Evolutionary conservation across 2,113 vertebrate genomes (phyloP), one percentile per base, ranked within the genome.

Genomic region (Pygoscelis antarcticus): DNA sequence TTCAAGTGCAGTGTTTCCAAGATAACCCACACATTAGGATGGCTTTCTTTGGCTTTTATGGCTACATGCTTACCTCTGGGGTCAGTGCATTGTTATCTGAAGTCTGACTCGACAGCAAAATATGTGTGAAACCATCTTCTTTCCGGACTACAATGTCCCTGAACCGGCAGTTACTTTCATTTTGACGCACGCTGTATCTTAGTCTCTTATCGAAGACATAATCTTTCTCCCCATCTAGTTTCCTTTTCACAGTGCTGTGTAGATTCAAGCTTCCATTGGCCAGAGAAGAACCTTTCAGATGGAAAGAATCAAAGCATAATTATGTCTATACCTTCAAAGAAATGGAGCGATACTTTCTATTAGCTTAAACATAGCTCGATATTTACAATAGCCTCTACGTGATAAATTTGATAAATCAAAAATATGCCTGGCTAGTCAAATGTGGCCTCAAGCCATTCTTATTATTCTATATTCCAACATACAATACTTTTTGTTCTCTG

Each of bases 121-220:
- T 99, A 47, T 99, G 99, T 6, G 99, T 99, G 98, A 99, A 99
- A 46, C 99, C 99, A 51, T 99, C 99, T 97, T 99, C 99, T 96
- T 99, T 99, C 95, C 99, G 98, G 84, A 99, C 99, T 9, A 99
- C 99, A n/a, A 99, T 99, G 98, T 99, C 99, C 83, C 99, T 98
- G 97, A 99, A 99, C 54, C 99, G 99, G 97, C 99, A 99, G 98
- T 99, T 99, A 97, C 98, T 99, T 96, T 99, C 99, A 4, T 98
- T 99, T 96, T 99, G 99, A 92, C 99, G 98, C 93, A 99, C 99
- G 11, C 99, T 99, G 98, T 99, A 99, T 97, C 99, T 99, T 95
- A 99, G 98, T 95, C 99, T 98, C 98, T 99, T 99, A 98, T 99
- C 99, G 11, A 99, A 99, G 91, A 99, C 98, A 42, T 99, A 99